Conservation (phyloP, 2,113 vertebrate genomes). For the Alosa alosa region DNA sequence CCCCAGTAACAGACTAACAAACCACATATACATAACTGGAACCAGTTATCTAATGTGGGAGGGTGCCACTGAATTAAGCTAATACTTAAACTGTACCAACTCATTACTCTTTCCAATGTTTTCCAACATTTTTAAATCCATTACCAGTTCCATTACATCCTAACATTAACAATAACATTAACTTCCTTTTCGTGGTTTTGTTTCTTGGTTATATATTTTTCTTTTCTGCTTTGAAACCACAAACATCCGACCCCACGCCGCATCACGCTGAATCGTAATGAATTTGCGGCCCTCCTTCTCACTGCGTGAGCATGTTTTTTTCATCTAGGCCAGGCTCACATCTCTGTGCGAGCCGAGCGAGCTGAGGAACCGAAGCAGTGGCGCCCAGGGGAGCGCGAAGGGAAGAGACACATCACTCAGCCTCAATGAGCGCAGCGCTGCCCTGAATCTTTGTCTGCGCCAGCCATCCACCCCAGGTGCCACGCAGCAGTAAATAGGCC, state of each 20-base stretch:
- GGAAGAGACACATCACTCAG: slow-evolving; percentile 15
- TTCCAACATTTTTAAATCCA: neutral
- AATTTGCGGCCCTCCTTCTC: neutral
- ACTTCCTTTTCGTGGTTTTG: neutral
- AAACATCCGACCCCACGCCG: neutral
- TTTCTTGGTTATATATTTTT: neutral
- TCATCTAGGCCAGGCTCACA: slow-evolving; percentile 6
- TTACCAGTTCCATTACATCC: neutral
- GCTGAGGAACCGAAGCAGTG: slow-evolving; percentile 70
- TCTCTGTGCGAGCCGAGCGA: neutral
- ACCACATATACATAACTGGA: neutral
- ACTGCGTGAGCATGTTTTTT: neutral
- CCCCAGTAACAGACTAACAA: neutral
- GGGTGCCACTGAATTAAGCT: neutral
- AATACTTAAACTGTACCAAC: neutral
- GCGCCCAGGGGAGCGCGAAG: neutral
- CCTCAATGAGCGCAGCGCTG: neutral
- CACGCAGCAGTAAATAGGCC: slow-evolving; percentile 17
- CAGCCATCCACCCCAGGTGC: slow-evolving; percentile 16
- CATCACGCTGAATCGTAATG: neutral
- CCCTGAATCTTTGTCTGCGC: slow-evolving; percentile 13
- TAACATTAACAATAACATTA: too few species aligned
- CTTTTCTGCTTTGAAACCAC: neutral
- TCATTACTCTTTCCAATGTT: neutral
- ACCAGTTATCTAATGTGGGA: neutral